phyloP scores from a whole-genome alignment of 2,113 vertebrate genomes.

The Platysteira castanea region DNA sequence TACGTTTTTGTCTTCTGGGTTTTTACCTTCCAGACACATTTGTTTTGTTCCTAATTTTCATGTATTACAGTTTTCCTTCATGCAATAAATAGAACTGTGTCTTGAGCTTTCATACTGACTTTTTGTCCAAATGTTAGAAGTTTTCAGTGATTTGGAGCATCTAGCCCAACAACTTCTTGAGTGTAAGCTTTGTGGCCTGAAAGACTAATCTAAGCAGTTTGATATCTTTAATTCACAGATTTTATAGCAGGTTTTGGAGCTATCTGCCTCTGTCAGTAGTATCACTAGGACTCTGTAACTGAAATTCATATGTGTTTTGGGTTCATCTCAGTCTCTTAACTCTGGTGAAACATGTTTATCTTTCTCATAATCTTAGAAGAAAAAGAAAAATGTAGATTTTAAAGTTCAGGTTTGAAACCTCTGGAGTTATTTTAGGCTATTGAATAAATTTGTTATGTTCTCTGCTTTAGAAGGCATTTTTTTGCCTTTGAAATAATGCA shows the following conservation, averaged over 20 bases:
- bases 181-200: not conserved
- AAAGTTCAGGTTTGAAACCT: not conserved
- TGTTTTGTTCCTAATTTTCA: not conserved
- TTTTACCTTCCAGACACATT: not conserved
- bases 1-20: not conserved
- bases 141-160: not conserved
- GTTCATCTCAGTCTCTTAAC: not conserved
- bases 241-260: not conserved
- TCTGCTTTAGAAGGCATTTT: not conserved
- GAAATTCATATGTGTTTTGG: not conserved
- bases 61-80: not conserved
- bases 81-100: not conserved
- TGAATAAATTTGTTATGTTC: not conserved
- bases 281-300: not conserved
- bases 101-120: not conserved
- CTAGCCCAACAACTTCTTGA: not conserved
- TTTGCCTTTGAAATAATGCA: not conserved
- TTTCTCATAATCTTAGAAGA: not conserved
- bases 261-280: not conserved
- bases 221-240: not conserved
- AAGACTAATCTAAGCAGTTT: not conserved
- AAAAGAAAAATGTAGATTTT: not conserved
- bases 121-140: not conserved
- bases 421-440: not conserved
- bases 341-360: not conserved